A percentile compares a stretch with the other conserved stretches of the same genome.
Evolutionary conservation across 2,888 invertebrate species (phyloP).

Genomic region (Heteromyza rotundicornis): DNA sequence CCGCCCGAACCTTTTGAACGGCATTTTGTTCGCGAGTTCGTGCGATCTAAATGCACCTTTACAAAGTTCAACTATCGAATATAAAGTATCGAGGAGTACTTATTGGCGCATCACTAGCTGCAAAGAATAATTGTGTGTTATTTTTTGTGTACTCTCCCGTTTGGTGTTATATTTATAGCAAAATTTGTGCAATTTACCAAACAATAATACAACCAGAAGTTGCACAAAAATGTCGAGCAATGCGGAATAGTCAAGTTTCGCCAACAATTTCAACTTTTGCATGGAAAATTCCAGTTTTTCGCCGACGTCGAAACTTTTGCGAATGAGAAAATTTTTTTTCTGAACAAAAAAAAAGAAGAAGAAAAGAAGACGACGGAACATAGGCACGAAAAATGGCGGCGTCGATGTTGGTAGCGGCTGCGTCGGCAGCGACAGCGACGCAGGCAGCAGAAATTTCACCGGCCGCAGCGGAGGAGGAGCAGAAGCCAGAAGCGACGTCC

Average conservation of each 20-base stretch:
- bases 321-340: too few species aligned
- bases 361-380: constrained; percentile 31
- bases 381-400: constrained; percentile 54
- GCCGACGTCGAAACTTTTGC: neutral
- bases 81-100: too few species aligned
- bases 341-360: constrained; percentile 2
- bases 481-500: constrained; percentile 3
- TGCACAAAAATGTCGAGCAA: neutral
- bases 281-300: neutral
- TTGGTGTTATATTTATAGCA: neutral
- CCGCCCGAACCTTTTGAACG: too few species aligned
- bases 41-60: too few species aligned
- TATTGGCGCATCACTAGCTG: too few species aligned
- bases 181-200: neutral
- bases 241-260: neutral
- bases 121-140: neutral
- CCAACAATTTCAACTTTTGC: neutral
- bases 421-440: constrained; percentile 6
- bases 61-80: too few species aligned
- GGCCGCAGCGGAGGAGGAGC: constrained; percentile 41
- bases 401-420: constrained; percentile 36
- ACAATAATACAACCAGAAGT: neutral
- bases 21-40: too few species aligned
- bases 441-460: constrained; percentile 15
- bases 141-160: constrained; percentile 3